Evolutionary conservation across 2,888 invertebrate genomes (phyloP), one percentile per base, ranked within the genome.

Genomic region (Mimachlamys varia): DNA sequence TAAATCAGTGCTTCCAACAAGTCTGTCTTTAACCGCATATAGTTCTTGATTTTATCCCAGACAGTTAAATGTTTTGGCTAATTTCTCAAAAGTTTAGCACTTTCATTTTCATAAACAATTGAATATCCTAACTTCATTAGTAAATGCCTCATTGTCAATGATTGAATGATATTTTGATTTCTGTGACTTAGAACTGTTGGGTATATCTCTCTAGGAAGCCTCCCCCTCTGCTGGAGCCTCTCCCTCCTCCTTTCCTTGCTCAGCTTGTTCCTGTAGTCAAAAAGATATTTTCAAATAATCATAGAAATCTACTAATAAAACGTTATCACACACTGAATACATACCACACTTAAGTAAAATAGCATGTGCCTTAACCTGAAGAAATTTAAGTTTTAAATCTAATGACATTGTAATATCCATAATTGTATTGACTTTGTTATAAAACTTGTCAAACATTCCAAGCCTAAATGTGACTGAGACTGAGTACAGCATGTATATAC

Each of bases 151-250:
- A 76, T 33, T 27, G 76, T 76, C 76, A 76, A 76, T 76, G 76
- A 33, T 76, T 44, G 44, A 44, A 33, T 76, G 76, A 33, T 33
- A 13, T 76, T 76, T 76, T 76, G 76, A 76, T 76, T 76, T 76
- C 15, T 76, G 33, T 76, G 76, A 76, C 76, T 76, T 76, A 62
- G 76, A 76, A 76, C 33, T 76, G 12, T 33, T 33, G 27, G 62
- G 53, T 33, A 37, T 55, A 89, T 76, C 58, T 38, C 15, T 76
- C 88, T 91, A 91, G 33, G 91, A 89, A 55, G 89, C 89, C 88
- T 92, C 91, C 44, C 50, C 55, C 38, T 90, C 91, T 49, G 88
- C 89, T 50, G 53, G 89, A 53, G 76, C 76, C 76, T 76, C 76
- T 27, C 38, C 76, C 50, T 89, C 90, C 49, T 19, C 50, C 50